Conservation (phyloP, 1,140 invertebrate genomes). For the Leptopilina clavipes region DNA sequence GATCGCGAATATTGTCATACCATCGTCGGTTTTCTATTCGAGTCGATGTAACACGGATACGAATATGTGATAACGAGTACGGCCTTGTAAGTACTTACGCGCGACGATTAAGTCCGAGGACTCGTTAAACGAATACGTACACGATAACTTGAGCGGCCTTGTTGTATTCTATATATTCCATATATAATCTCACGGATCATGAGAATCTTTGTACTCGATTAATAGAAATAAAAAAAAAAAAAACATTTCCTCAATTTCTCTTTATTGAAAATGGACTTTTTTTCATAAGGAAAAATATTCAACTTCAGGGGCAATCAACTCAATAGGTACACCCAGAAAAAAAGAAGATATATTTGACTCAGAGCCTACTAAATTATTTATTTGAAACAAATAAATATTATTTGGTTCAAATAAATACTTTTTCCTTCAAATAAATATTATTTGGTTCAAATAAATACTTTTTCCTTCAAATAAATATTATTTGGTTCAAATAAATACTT, state of each 20-base stretch:
- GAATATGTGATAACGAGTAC: constrained; percentile 55
- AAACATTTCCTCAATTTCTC: not conserved
- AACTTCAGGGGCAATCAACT: too few relatives aligned
- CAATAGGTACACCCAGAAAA: too few relatives aligned
- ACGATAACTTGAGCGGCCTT: constrained; percentile 54
- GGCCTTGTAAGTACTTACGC: constrained; percentile 51
- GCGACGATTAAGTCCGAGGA: constrained; percentile 62
- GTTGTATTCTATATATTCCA: constrained; percentile 21
- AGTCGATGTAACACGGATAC: constrained; percentile 54
- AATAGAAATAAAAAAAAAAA: not conserved
- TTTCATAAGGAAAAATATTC: too few relatives aligned
- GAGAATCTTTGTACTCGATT: not conserved
- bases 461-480: too few relatives aligned
- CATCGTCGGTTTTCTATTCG: constrained; percentile 22
- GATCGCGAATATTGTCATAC: constrained; percentile 22
- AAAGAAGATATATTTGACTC: too few relatives aligned
- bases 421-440: too few relatives aligned
- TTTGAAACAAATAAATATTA: too few relatives aligned
- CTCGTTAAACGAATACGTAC: constrained; percentile 48
- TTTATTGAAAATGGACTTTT: too few relatives aligned
- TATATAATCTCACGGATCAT: not conserved
- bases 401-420: too few relatives aligned
- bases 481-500: too few relatives aligned
- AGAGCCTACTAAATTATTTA: too few relatives aligned
- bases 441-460: too few relatives aligned